These are phyloP conservation scores for Formica selysi DNA, from an alignment of 1,140 invertebrate genomes.

Conservation along the genomic window DNA sequence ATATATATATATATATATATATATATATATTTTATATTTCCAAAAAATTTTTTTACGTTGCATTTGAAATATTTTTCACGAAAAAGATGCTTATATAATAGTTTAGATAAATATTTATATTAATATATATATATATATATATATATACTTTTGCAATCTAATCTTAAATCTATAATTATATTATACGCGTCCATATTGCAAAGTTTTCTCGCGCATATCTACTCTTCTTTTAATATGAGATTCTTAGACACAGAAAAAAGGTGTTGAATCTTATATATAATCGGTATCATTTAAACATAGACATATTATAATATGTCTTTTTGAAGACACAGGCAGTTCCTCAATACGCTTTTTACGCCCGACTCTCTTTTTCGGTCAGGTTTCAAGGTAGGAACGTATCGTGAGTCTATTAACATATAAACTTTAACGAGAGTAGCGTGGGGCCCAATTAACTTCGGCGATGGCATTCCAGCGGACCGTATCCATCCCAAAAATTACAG, in stretches of 20 bases:
- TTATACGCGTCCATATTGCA: too few species aligned
- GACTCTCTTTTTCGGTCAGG: conserved; percentile 48
- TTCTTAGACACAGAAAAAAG: background rate
- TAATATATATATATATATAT: too few species aligned
- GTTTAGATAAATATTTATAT: too few species aligned
- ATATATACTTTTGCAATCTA: too few species aligned
- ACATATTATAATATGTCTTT: background rate
- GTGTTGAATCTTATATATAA: background rate
- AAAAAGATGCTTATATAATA: too few species aligned
- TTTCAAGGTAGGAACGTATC: conserved; percentile 32
- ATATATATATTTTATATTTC: too few species aligned
- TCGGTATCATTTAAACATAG: background rate
- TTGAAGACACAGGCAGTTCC: background rate
- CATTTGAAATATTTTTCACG: too few species aligned
- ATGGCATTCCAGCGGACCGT: conserved; percentile 58
- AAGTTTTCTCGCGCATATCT: background rate
- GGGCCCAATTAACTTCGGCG: conserved; percentile 54
- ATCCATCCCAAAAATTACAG: conserved; percentile 49
- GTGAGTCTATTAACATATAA: conserved; percentile 61
- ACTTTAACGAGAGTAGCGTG: conserved; percentile 55
- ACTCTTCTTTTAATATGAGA: background rate
- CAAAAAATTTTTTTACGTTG: too few species aligned
- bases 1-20: too few species aligned
- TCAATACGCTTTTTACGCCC: conserved; percentile 48
- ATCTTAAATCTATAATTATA: too few species aligned